These are phyloP conservation scores for Pachyramphus minor DNA, from an alignment of 2,113 vertebrate genomes.

Conservation along the genomic window DNA sequence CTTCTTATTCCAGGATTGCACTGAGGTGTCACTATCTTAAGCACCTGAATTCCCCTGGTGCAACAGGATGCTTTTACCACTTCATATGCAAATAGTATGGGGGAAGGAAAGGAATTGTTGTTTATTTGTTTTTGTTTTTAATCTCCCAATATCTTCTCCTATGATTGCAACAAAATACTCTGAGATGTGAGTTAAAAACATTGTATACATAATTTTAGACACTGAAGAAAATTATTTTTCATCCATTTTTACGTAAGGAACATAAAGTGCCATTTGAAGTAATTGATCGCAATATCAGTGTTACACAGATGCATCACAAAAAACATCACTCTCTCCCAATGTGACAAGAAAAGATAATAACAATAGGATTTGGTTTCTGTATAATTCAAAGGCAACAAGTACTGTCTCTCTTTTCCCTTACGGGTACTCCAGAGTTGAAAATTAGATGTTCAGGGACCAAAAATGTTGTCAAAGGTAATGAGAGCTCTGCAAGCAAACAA, in stretches of 20 bases:
- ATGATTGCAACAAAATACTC: background rate
- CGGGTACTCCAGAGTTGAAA: constrained; percentile 49
- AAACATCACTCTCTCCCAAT: constrained; percentile 3
- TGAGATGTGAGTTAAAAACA: background rate
- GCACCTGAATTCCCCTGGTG: background rate
- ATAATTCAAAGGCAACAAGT: constrained; percentile 2
- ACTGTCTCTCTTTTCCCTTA: constrained; percentile 3
- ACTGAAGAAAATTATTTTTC: background rate
- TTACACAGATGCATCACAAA: background rate
- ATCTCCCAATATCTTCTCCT: background rate
- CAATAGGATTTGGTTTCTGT: constrained; percentile 16
- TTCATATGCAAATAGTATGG: background rate
- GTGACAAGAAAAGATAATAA: constrained; percentile 37
- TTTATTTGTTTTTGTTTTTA: background rate
- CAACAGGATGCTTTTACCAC: background rate
- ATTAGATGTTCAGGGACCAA: constrained; percentile 66
- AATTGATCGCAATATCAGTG: background rate
- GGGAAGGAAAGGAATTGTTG: background rate
- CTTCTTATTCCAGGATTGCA: background rate
- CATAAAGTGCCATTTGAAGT: constrained; percentile 4
- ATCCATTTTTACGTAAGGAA: background rate
- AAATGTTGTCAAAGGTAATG: constrained; percentile 67
- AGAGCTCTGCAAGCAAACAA: constrained; percentile 46
- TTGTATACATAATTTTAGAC: background rate
- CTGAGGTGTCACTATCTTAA: background rate